Percentiles rank a stretch among this genome's conserved stretches.
Conservation (phyloP, 1,140 invertebrate species). For the Diplogasteroides magnus region DNA sequence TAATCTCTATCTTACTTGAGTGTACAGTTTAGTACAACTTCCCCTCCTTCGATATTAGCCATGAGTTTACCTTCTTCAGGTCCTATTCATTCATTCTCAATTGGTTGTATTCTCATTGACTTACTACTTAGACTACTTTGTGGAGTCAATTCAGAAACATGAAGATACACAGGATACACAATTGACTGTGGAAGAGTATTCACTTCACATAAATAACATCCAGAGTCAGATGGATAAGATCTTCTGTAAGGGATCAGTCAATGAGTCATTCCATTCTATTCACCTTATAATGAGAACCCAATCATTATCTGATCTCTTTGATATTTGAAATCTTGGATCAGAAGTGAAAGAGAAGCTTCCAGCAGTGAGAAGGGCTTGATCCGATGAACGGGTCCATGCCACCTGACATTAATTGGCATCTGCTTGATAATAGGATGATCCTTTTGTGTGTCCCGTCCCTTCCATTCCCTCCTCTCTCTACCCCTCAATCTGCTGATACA, state of each 20-base stretch:
- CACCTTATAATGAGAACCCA: slow-evolving; percentile 35
- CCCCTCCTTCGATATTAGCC: slow-evolving; percentile 30
- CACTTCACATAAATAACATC: slow-evolving; percentile 34
- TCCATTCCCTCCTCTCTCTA: too few species aligned
- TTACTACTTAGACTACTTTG: neutral
- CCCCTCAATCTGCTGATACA: too few species aligned
- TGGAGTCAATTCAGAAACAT: slow-evolving; percentile 17
- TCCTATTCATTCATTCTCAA: too few species aligned
- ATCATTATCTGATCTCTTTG: slow-evolving; percentile 28
- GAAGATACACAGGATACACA: slow-evolving; percentile 31
- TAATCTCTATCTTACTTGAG: slow-evolving; percentile 15
- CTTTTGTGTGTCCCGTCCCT: too few species aligned
- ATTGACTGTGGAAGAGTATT: slow-evolving; percentile 32
- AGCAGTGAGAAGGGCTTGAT: slow-evolving; percentile 27
- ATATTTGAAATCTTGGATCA: slow-evolving; percentile 32
- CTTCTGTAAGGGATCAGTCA: slow-evolving; percentile 15
- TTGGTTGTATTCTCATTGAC: too few species aligned
- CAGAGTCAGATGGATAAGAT: slow-evolving; percentile 19
- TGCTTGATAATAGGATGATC: too few species aligned
- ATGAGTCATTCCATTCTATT: neutral
- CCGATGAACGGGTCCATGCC: neutral
- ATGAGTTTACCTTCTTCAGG: slow-evolving; percentile 25
- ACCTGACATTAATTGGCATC: too few species aligned
- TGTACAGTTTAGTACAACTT: slow-evolving; percentile 32
- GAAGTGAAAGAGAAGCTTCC: slow-evolving; percentile 21